Evolutionary conservation across 64 coral and sea anemone species (phyloP), one percentile per base, ranked within the genome.

Genomic region (Porites australiensis): DNA sequence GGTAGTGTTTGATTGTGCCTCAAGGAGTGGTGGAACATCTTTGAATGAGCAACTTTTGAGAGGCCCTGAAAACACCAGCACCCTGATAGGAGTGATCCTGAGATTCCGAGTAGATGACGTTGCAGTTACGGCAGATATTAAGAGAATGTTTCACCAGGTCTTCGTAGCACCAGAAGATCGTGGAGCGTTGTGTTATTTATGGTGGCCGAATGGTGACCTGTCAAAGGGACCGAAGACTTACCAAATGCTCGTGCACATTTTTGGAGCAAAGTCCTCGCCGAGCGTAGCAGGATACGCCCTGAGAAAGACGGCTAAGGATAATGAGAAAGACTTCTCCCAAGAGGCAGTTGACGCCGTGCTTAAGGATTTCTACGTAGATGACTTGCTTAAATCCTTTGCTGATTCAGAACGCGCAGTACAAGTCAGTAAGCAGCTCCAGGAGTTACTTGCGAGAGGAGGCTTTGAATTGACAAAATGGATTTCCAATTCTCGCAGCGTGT

Each of bases 221-320:
- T 18, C 90, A 7, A 92, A 59, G 11, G 54, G 86, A 10, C 70
- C 71, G 2, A 59, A 64, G 70, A 86, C 90, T 13, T 52, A 92
- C 43, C 79, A 92, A 14, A 92, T 92, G 79, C 45, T 92, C 5
- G 90, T 86, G 66, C 90, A 92, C 13, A 76, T 92, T 11, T 92
- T 92, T 86, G 79, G 90, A 4, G 90, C 90, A 2, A 83, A 75
- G 14, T 89, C n/a, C n/a, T n/a, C n/a, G n/a, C n/a, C n/a, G n/a
- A n/a, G n/a, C n/a, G n/a, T n/a, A n/a, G n/a, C n/a, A n/a, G n/a
- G n/a, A n/a, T n/a, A n/a, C n/a, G n/a, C n/a, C n/a, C n/a, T n/a
- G n/a, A n/a, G n/a, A n/a, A n/a, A n/a, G n/a, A n/a, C n/a, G n/a
- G n/a, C n/a, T n/a, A n/a, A n/a, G n/a, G n/a, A n/a, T n/a, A n/a